phyloP scores from a whole-genome alignment of 2,888 invertebrate genomes.

The Ptycholaimellus sp. region DNA sequence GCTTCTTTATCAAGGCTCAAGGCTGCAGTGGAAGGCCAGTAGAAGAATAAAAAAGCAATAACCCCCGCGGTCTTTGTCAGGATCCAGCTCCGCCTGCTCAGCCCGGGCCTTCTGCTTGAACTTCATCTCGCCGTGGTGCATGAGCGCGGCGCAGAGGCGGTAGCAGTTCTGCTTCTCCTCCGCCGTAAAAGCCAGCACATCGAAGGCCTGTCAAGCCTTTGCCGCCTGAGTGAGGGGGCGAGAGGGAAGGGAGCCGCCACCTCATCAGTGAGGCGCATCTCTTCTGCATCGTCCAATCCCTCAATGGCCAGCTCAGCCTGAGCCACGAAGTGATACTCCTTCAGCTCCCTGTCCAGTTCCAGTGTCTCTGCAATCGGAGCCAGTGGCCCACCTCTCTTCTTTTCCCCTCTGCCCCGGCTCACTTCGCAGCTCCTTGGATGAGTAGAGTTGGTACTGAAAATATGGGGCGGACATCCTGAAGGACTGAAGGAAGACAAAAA shows the following conservation, averaged over 20 bases:
- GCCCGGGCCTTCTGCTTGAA: conserved; percentile 99
- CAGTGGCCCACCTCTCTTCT: conserved; percentile 46
- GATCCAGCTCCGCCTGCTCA: conserved; percentile 90
- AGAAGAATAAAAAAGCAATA: not conserved
- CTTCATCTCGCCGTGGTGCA: conserved; percentile 99
- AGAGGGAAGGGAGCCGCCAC: conserved; percentile 1
- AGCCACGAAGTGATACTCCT: conserved; percentile 70
- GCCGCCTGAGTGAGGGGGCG: conserved; percentile 3
- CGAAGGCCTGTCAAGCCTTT: conserved; percentile 51
- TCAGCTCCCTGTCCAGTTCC: conserved; percentile 52
- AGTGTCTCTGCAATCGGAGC: conserved; percentile 39
- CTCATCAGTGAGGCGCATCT: conserved; percentile 47
- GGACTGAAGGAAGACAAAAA: no score
- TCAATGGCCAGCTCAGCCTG: conserved; percentile 81
- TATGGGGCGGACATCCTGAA: no score
- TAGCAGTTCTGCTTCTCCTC: conserved; percentile 86
- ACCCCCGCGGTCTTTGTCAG: conserved; percentile 27
- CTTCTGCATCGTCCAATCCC: conserved; percentile 74
- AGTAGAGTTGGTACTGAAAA: no score
- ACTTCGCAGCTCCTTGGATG: no score
- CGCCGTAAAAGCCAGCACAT: conserved; percentile 84
- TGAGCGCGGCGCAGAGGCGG: conserved; percentile 83
- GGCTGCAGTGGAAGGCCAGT: no score
- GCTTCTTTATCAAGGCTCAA: no score
- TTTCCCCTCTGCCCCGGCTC: conserved; percentile 27